Conservation (phyloP, 1,140 invertebrate species). For the Drosophila kepulauana region DNA sequence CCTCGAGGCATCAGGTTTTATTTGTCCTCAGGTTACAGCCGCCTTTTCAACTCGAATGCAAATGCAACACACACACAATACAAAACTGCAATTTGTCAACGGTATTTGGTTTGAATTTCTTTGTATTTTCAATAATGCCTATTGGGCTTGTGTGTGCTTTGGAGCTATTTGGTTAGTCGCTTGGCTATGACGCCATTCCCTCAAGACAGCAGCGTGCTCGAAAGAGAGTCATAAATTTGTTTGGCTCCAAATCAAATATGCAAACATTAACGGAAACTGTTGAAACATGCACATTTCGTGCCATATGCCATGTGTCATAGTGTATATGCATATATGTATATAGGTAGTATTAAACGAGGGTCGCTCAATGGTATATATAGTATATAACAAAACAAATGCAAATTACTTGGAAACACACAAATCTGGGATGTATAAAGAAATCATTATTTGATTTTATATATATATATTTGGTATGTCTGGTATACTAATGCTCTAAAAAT, state of each 20-base stretch:
- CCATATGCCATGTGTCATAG: constrained; percentile 14
- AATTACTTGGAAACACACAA: too few species aligned
- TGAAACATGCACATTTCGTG: constrained; percentile 44
- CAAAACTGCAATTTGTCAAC: constrained; percentile 64
- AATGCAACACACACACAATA: constrained; percentile 19
- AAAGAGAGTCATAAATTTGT: constrained; percentile 40
- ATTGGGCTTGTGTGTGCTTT: constrained; percentile 9
- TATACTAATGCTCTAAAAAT: too few species aligned
- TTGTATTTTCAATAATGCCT: not conserved
- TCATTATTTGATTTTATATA: too few species aligned
- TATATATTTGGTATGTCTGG: too few species aligned
- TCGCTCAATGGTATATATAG: too few species aligned
- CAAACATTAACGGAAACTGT: constrained; percentile 46
- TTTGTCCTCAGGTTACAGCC: not conserved
- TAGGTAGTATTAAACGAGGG: too few species aligned
- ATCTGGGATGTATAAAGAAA: too few species aligned
- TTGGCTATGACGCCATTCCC: constrained; percentile 34
- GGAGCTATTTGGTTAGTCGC: constrained; percentile 12
- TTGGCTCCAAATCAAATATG: constrained; percentile 32
- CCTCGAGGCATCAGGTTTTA: not conserved
- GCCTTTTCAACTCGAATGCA: constrained; percentile 28
- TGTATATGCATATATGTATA: not conserved
- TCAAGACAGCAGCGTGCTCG: constrained; percentile 2
- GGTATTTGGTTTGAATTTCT: constrained; percentile 1
- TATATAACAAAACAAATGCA: too few species aligned